Evolutionary conservation across 2,888 invertebrate species (phyloP).

Genomic region (Cephus spinipes): DNA sequence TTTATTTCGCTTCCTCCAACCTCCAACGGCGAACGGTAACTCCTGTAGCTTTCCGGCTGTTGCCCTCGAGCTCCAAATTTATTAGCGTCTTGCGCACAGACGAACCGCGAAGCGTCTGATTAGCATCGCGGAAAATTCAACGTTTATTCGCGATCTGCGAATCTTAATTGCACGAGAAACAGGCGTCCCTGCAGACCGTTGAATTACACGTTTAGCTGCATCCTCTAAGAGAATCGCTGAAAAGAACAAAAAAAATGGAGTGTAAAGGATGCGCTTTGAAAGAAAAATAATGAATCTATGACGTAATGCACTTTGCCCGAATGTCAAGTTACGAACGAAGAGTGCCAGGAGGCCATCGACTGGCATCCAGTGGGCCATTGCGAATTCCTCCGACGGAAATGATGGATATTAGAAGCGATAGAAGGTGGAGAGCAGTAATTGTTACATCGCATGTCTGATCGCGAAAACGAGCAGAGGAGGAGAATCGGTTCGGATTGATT

Average conservation of each 20-base stretch:
- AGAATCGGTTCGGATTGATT: slow-evolving; percentile 54
- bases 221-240: no score
- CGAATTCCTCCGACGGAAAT: background rate
- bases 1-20: no score
- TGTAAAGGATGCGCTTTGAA: no score
- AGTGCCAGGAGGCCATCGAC: no score
- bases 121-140: slow-evolving; percentile 50
- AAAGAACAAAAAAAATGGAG: no score
- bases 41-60: no score
- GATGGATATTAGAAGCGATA: slow-evolving; percentile 43
- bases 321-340: no score
- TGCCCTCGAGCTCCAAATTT: slow-evolving; percentile 40
- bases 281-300: no score
- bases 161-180: slow-evolving; percentile 40
- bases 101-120: slow-evolving; percentile 51
- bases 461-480: slow-evolving; percentile 39
- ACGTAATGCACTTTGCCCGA: no score
- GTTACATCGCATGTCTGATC: slow-evolving; percentile 61
- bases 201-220: background rate
- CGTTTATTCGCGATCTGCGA: slow-evolving; percentile 37
- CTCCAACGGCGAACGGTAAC: no score
- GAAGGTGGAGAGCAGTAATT: slow-evolving; percentile 51
- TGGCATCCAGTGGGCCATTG: no score
- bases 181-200: background rate
- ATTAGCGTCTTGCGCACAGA: slow-evolving; percentile 45